Percentiles rank a stretch among this genome's conserved stretches.
These are phyloP conservation scores for Octopus bimaculoides DNA, from an alignment of 1,140 invertebrate species.

Conservation along the genomic window DNA sequence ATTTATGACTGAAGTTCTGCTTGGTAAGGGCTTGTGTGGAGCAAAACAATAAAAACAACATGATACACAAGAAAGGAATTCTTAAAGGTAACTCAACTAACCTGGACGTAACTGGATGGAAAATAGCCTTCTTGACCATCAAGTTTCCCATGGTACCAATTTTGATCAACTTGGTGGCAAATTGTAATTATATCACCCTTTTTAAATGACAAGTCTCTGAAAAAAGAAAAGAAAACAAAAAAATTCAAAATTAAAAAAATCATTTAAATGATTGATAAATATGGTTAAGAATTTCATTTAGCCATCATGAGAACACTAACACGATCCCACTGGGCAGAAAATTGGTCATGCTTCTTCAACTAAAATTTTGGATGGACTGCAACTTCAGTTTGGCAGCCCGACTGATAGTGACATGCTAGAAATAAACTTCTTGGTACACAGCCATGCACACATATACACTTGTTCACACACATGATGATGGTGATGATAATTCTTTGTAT, in stretches of 20 bases:
- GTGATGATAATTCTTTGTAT: too few relatives aligned
- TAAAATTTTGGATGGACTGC: too few relatives aligned
- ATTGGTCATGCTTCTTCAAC: too few relatives aligned
- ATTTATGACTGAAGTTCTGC: neutral
- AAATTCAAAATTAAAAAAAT: conserved; percentile 2
- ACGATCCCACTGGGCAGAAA: too few relatives aligned
- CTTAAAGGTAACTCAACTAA: conserved; percentile 37
- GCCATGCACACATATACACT: too few relatives aligned
- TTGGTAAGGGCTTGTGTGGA: neutral
- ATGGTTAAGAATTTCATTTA: too few relatives aligned
- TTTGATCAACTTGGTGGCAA: conserved; percentile 79
- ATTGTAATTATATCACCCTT: conserved; percentile 83
- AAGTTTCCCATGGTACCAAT: conserved; percentile 88
- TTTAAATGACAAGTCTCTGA: conserved; percentile 84
- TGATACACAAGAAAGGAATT: neutral
- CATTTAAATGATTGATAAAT: neutral
- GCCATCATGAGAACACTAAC: too few relatives aligned
- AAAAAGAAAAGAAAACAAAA: conserved; percentile 42
- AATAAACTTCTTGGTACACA: too few relatives aligned
- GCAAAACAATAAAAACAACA: neutral
- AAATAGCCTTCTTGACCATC: conserved; percentile 79
- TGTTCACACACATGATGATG: too few relatives aligned
- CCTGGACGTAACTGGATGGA: conserved; percentile 84
- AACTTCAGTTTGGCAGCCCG: too few relatives aligned
- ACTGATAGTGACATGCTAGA: too few relatives aligned